A percentile compares a stretch with the other conserved stretches of the same genome.
phyloP scores from a whole-genome alignment of 2,888 invertebrate genomes.

The Melinaea menophilus region DNA sequence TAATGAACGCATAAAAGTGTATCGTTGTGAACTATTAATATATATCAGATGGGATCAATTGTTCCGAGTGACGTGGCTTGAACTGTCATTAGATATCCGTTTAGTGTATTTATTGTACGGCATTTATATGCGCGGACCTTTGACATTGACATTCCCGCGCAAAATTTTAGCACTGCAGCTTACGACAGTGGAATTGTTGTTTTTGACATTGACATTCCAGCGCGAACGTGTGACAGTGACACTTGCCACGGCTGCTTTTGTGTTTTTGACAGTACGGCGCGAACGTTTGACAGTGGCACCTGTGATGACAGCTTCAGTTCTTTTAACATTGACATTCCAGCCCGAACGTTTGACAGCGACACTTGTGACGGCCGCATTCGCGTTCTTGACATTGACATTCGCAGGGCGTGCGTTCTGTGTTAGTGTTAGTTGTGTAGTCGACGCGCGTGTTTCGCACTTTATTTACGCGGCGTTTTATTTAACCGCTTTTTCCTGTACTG shows the following conservation, averaged over 20 bases:
- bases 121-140: not conserved
- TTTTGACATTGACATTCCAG: slow-evolving; percentile 4
- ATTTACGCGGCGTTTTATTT: slow-evolving; percentile 41
- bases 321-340: slow-evolving; percentile 1
- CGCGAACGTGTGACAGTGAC: slow-evolving; percentile 14
- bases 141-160: not conserved
- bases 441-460: slow-evolving; percentile 50
- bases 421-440: slow-evolving; percentile 40
- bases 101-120: not conserved
- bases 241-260: slow-evolving; percentile 24
- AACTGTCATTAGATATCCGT: not conserved
- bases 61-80: slow-evolving; percentile 2
- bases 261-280: slow-evolving; percentile 7
- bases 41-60: not conserved
- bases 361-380: slow-evolving; percentile 23
- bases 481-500: slow-evolving; percentile 65
- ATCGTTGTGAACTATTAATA: too few relatives aligned
- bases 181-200: not conserved
- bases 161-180: not conserved
- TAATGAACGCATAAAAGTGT: not conserved
- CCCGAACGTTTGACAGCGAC: slow-evolving; percentile 12
- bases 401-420: slow-evolving; percentile 42
- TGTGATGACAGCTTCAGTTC: not conserved
- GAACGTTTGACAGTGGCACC: not conserved
- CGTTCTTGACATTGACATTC: slow-evolving; percentile 2